Evolutionary conservation across 2,888 invertebrate genomes (phyloP), one percentile per base, ranked within the genome.

Genomic region (Corbicula japonica): DNA sequence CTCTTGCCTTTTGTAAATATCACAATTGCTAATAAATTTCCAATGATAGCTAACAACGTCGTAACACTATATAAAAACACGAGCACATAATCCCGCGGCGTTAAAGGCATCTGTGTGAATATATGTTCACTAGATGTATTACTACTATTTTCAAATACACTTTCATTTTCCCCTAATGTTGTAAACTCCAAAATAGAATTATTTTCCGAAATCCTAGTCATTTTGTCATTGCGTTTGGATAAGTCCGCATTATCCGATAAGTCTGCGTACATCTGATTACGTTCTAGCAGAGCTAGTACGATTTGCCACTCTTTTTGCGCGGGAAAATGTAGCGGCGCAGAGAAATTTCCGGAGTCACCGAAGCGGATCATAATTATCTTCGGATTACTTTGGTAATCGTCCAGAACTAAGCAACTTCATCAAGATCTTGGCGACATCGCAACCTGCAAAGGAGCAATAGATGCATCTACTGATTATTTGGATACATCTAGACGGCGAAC

Each of bases 11-110:
- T 87, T 1, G 93, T 87, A 62, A 95, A 93, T 15, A 94, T 94
- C 41, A 94, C 78, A 68, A 95, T 94, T 35, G 94, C 94, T 4
- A 94, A 88, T 1, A 93, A 85, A 87, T 95, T 95, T 5, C 94
- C 94, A 10, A 92, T 72, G 15, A 94, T 90, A 18, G 94, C 93
- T 44, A 94, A 87, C 1, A 93, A 78, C 1, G 94, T 94, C 1
- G 94, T 94, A 34, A 94, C 69, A 0, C 94, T 93, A 88, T 94
- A 95, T 32, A 94, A 76, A 4, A 91, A 66, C 48, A 94, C 93
- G 30, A 90, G 83, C 10, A 83, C 56, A 69, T 77, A 80, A 75
- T 77, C 58, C 58, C 60, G 71, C n/a, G 60, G 54, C 32, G 46
- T 73, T 21, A 79, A 73, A n/a, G 44, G 54, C 26, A 26, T 50